A percentile compares a stretch with the other conserved stretches of the same genome.
Evolutionary conservation across 1,140 invertebrate genomes (phyloP).

Genomic region (Belonocnema kinseyi): DNA sequence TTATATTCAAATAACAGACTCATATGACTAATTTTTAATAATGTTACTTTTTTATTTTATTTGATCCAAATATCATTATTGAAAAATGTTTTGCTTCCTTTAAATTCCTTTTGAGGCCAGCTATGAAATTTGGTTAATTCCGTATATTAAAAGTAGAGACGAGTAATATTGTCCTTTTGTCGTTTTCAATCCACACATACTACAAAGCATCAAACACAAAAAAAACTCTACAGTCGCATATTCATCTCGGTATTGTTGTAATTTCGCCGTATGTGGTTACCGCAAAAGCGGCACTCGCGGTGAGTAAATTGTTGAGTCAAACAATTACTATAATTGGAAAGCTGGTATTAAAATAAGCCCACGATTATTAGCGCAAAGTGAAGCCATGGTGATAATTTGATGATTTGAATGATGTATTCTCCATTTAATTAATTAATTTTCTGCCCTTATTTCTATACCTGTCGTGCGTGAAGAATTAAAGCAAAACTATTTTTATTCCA

Average conservation of each 20-base stretch:
- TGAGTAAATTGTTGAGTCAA: conserved; percentile 26
- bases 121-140: not conserved
- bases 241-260: conserved; percentile 17
- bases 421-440: not conserved
- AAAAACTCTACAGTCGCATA: conserved; percentile 16
- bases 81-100: not conserved
- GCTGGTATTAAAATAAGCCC: conserved; percentile 18
- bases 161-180: conserved; percentile 2
- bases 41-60: not conserved
- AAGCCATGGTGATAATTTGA: not conserved
- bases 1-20: too few relatives aligned
- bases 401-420: not conserved
- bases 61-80: not conserved
- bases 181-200: not conserved
- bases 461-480: too few relatives aligned
- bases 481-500: too few relatives aligned
- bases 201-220: conserved; percentile 10
- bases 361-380: not conserved
- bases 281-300: conserved; percentile 24
- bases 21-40: too few relatives aligned
- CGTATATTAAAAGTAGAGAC: not conserved
- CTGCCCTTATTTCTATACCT: too few relatives aligned
- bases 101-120: not conserved
- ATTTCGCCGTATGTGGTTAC: conserved; percentile 18
- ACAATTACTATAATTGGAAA: conserved; percentile 25